These are phyloP conservation scores for Thrips palmi DNA, from an alignment of 1,140 invertebrate genomes.

Conservation along the genomic window DNA sequence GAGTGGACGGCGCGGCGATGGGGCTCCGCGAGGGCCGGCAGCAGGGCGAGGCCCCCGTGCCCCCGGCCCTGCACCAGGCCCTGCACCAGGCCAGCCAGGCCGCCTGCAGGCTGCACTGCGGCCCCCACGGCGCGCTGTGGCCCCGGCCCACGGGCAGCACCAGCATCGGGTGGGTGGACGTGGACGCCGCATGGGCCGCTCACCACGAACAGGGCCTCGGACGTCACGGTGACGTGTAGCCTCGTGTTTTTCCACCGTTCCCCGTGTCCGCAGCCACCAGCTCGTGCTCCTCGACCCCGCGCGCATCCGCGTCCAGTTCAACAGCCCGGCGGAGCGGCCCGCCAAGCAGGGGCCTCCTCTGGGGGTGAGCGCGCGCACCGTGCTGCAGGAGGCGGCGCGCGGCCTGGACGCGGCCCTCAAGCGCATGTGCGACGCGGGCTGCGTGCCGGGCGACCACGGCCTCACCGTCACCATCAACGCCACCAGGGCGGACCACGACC, in stretches of 20 bases:
- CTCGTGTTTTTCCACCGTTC: not conserved
- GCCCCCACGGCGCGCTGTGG: constrained; percentile 45
- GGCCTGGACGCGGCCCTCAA: constrained; percentile 32
- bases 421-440: constrained; percentile 33
- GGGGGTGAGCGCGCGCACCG: too few relatives aligned
- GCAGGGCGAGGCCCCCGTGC: too few relatives aligned
- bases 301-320: constrained; percentile 15
- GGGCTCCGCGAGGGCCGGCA: too few relatives aligned
- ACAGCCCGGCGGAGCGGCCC: too few relatives aligned
- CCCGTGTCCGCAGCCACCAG: not conserved
- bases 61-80: too few relatives aligned
- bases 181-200: not conserved
- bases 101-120: constrained; percentile 44
- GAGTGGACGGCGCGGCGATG: too few relatives aligned
- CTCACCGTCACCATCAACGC: constrained; percentile 32
- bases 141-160: constrained; percentile 38
- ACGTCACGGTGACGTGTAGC: not conserved
- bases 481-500: constrained; percentile 23
- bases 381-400: too few relatives aligned
- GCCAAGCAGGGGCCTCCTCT: too few relatives aligned
- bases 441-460: constrained; percentile 27
- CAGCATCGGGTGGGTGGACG: constrained; percentile 18
- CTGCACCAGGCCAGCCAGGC: too few relatives aligned
- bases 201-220: not conserved
- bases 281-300: not conserved